These are phyloP conservation scores for Pristionchus exspectatus DNA, from an alignment of 2,888 invertebrate species.

Conservation along the genomic window DNA sequence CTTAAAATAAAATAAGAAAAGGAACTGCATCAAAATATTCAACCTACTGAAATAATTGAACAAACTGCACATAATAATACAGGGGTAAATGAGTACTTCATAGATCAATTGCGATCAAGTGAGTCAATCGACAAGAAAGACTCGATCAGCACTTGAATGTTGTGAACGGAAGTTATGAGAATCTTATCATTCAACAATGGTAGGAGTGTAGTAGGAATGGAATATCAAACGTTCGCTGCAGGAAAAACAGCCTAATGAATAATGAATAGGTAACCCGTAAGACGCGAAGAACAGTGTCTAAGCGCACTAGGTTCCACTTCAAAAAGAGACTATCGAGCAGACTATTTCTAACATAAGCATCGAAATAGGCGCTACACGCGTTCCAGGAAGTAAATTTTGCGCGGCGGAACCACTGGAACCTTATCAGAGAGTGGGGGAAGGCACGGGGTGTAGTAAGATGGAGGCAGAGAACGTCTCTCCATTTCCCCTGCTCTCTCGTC, in stretches of 20 bases:
- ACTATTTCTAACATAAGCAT: no score
- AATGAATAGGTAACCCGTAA: no score
- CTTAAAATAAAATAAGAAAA: no score
- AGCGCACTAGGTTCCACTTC: no score
- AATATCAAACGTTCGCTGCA: background rate
- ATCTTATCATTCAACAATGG: background rate
- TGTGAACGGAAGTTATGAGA: background rate
- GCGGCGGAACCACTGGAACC: no score
- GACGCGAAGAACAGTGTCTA: no score
- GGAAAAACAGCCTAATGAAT: no score
- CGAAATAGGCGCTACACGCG: no score
- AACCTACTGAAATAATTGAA: no score
- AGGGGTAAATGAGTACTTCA: background rate
- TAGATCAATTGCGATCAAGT: background rate
- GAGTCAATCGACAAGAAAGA: background rate
- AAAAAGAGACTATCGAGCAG: no score
- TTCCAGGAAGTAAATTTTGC: no score
- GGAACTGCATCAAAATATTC: no score
- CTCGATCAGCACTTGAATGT: background rate
- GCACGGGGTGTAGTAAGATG: background rate
- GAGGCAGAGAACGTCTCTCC: background rate
- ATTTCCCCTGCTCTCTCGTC: background rate
- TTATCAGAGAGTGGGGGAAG: background rate
- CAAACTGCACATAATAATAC: background rate
- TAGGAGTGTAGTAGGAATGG: background rate